Conservation (phyloP, 2,797 vertebrate genomes). For the Cottoperca gobio region DNA sequence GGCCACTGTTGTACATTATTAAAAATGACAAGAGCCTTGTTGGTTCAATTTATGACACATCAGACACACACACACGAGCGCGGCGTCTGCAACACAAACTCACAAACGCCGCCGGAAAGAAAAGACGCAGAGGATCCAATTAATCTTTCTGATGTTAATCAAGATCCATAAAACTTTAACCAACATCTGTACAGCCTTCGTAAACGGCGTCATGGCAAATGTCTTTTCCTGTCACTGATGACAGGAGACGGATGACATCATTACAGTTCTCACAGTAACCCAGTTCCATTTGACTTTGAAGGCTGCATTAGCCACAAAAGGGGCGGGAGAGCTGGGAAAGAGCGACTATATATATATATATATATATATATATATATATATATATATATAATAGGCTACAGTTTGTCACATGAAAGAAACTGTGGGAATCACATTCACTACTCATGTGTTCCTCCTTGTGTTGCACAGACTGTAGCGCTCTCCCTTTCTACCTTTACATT, state of each 20-base stretch:
- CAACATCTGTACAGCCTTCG: slow-evolving; percentile 63
- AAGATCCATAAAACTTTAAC: slow-evolving; percentile 71
- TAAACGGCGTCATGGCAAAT: slow-evolving; percentile 52
- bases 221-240: slow-evolving; percentile 53
- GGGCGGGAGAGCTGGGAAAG: slow-evolving; percentile 20
- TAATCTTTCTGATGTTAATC: slow-evolving; percentile 61
- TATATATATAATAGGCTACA: slow-evolving; percentile 23
- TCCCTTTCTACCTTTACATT: slow-evolving; percentile 13
- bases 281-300: slow-evolving; percentile 66
- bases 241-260: slow-evolving; percentile 69
- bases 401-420: slow-evolving; percentile 52
- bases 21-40: slow-evolving; percentile 70
- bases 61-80: slow-evolving; percentile 43
- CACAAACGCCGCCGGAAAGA: slow-evolving; percentile 13
- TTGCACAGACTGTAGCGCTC: slow-evolving; percentile 9
- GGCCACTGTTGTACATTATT: slow-evolving; percentile 61
- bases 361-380: no score
- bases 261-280: slow-evolving; percentile 53
- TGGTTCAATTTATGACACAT: slow-evolving; percentile 64
- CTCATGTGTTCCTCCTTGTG: slow-evolving; percentile 21
- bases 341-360: slow-evolving; percentile 1
- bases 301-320: slow-evolving; percentile 51
- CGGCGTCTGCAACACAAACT: slow-evolving; percentile 6
- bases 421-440: slow-evolving; percentile 26
- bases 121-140: slow-evolving; percentile 34